Base-by-base conservation (phyloP, 2,113 vertebrate genomes). In the Hippocampus barbouri region DNA sequence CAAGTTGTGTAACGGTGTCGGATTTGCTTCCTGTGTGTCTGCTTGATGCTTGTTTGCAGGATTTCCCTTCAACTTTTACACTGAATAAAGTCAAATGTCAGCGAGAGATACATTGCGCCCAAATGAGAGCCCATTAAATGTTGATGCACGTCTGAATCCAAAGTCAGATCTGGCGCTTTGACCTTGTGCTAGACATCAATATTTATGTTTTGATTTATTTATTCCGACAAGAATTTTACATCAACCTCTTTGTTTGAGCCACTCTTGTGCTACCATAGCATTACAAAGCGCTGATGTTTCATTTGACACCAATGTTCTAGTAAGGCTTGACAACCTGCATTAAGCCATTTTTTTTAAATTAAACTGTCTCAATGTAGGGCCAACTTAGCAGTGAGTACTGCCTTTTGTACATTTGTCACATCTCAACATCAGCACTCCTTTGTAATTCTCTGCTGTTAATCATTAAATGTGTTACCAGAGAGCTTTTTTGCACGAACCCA, bases 401-500 rank as follows among this genome's bases (percentile, higher is more conserved):
- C 66, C 53, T 73, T 68, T 71, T 54, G 73, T 66, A 72, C 61
- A 69, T 72, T 72, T 72, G 47, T 73, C 81, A 76, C 66, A 61
- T 61, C 18, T 69, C 56, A 75, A 80, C 69, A 45, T 62, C 68
- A 43, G 57, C 75, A 69, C 53, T 68, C 71, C 79, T 53, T 79
- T 84, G 77, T 84, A 88, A 82, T 83, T 87, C 75, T 74, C 62
- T 25, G 16, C 30, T 5, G 5, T 68, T 75, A 71, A 86, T 85
- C 86, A 88, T 89, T 83, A 89, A 78, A 79, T 74, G 83, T 85
- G 79, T 62, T 85, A 85, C 83, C 85, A 87, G 77, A 69, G 82
- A 74, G 83, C 81, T 23, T 9, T 38, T 11, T 23, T 11, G 53
- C 23, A n/a, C 23, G 53, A 56, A 23, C n/a, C 53, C 8, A 20